Percentiles rank a stretch among this genome's conserved stretches.
These are phyloP conservation scores for Apotomis turbidana DNA, from an alignment of 2,888 invertebrate species.

Conservation along the genomic window DNA sequence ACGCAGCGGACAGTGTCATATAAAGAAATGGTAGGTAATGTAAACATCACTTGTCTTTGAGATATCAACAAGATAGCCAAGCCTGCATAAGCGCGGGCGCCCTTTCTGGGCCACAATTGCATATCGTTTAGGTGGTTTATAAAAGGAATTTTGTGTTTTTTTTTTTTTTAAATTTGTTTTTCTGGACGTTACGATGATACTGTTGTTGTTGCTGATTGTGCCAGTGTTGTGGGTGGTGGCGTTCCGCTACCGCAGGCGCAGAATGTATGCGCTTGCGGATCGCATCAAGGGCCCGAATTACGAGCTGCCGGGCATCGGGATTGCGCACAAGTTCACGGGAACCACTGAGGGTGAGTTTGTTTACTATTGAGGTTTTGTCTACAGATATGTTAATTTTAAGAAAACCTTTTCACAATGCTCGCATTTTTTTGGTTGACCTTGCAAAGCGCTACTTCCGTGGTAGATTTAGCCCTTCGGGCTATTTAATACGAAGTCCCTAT, in stretches of 20 bases:
- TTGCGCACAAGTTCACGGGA: conserved; percentile 43
- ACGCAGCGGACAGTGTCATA: conserved; percentile 32
- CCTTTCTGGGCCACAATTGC: no score
- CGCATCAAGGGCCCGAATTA: conserved; percentile 26
- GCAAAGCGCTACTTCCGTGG: no score
- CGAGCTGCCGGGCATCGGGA: conserved; percentile 43
- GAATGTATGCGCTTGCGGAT: conserved; percentile 45
- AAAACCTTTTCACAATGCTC: no score
- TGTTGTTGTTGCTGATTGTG: conserved; percentile 34
- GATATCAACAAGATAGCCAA: background rate
- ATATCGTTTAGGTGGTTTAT: no score
- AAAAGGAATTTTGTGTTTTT: no score
- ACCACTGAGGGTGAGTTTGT: conserved; percentile 43
- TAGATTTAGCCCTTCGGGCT: no score
- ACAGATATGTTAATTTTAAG: no score
- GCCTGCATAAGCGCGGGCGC: no score
- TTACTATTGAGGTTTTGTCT: no score
- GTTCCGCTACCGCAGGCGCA: conserved; percentile 42
- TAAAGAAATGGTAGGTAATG: conserved; percentile 20
- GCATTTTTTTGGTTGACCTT: no score
- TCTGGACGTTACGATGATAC: conserved; percentile 18
- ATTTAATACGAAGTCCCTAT: no score
- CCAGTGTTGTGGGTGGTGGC: conserved; percentile 40
- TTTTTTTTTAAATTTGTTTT: background rate
- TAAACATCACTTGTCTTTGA: conserved; percentile 24